These are phyloP conservation scores for Buphagus erythrorhynchus DNA, from an alignment of 2,797 vertebrate genomes.

Conservation along the genomic window DNA sequence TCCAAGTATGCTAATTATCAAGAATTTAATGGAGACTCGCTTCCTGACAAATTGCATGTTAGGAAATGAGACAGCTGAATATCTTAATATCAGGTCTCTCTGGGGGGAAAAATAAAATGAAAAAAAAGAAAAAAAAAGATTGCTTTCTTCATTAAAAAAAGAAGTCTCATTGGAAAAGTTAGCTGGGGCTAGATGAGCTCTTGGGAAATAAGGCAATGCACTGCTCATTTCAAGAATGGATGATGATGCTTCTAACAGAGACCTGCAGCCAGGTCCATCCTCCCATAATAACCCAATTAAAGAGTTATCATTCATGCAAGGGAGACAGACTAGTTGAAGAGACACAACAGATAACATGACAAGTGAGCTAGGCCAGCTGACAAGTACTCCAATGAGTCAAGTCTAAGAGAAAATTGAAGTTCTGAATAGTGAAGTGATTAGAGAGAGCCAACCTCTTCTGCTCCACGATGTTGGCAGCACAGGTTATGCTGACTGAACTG, in stretches of 20 bases:
- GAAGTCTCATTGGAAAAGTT: slow-evolving; percentile 13
- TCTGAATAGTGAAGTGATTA: neutral
- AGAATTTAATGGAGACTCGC: slow-evolving; percentile 51
- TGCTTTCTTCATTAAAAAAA: slow-evolving; percentile 28
- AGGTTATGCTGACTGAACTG: neutral
- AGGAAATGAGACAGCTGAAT: slow-evolving; percentile 45
- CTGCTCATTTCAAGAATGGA: neutral
- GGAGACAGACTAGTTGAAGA: neutral
- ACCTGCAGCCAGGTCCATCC: neutral
- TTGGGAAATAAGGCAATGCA: neutral
- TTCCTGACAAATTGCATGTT: slow-evolving; percentile 55
- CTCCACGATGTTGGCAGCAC: neutral
- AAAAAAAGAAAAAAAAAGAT: neutral
- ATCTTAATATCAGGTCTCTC: slow-evolving; percentile 38
- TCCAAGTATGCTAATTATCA: slow-evolving; percentile 50
- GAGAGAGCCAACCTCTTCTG: neutral
- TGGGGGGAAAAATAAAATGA: neutral
- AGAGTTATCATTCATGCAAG: neutral
- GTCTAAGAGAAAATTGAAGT: neutral
- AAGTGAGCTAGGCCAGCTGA: neutral
- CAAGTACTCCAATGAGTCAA: neutral
- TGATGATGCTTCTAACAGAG: neutral
- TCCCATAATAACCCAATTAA: slow-evolving; percentile 55
- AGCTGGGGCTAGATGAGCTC: neutral
- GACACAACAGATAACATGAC: neutral